Percentiles rank a stretch among this genome's conserved stretches.
Conservation (phyloP, 2,888 invertebrate genomes). For the Caenorhabditis sinica region DNA sequence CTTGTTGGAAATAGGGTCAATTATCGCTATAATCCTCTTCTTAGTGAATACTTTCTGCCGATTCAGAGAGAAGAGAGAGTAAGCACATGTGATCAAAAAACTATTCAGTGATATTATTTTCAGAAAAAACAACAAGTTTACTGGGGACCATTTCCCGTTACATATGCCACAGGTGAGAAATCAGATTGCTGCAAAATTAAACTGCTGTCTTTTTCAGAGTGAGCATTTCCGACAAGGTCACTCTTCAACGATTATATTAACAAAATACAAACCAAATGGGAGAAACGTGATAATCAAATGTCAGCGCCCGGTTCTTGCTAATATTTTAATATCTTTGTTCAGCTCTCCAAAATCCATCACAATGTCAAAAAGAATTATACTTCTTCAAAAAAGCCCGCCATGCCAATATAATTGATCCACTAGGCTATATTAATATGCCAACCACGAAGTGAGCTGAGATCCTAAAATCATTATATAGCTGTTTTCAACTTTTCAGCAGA, state of each 20-base stretch:
- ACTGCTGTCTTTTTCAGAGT: slow-evolving; percentile 16
- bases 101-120: too few species aligned
- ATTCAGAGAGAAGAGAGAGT: too few species aligned
- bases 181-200: too few species aligned
- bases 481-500: neutral
- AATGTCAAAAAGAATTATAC: slow-evolving; percentile 29
- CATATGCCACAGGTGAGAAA: too few species aligned
- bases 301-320: neutral
- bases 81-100: too few species aligned
- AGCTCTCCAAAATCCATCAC: neutral
- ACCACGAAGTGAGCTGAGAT: slow-evolving; percentile 5
- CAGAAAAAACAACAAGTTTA: too few species aligned
- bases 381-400: slow-evolving; percentile 16
- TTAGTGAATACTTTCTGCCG: neutral
- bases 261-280: neutral
- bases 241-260: slow-evolving; percentile 22
- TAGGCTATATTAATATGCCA: slow-evolving; percentile 2
- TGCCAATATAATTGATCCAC: slow-evolving; percentile 18
- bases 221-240: slow-evolving; percentile 15
- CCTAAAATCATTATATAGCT: too few species aligned
- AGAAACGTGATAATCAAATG: slow-evolving; percentile 31
- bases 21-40: neutral
- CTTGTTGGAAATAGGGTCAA: too few species aligned
- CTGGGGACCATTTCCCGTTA: too few species aligned
- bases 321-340: neutral